These are phyloP conservation scores for Conomelus anceps DNA, from an alignment of 2,888 invertebrate species.

Conservation along the genomic window DNA sequence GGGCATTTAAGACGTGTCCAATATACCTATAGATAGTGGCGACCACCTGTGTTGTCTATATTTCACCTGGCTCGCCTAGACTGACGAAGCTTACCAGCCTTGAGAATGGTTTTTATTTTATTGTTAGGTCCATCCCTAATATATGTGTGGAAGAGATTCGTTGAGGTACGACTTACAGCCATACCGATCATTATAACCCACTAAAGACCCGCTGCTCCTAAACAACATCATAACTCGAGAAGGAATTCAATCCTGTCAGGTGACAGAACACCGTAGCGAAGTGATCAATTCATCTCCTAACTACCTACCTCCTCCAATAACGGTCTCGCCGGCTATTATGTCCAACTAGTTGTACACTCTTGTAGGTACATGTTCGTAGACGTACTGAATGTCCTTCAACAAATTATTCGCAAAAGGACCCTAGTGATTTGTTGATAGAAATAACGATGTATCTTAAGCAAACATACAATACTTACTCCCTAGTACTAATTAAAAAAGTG, in stretches of 20 bases:
- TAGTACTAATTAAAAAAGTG: no score
- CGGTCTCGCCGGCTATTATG: not conserved
- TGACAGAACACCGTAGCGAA: not conserved
- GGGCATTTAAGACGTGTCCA: not conserved
- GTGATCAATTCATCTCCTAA: not conserved
- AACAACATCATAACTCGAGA: not conserved
- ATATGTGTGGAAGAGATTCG: no score
- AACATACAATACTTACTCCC: no score
- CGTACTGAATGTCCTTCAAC: not conserved
- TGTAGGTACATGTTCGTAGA: no score
- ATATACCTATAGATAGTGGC: not conserved
- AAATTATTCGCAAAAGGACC: no score
- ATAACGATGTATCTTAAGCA: no score
- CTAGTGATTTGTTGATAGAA: no score
- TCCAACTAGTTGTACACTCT: not conserved
- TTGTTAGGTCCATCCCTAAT: not conserved
- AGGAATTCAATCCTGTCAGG: not conserved
- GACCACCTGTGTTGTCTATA: not conserved
- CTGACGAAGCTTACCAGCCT: not conserved
- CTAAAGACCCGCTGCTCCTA: not conserved
- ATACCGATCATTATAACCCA: not conserved
- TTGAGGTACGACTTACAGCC: not conserved
- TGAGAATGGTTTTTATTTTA: not conserved
- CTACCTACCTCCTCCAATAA: not conserved
- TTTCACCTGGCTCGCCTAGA: no score